These are phyloP conservation scores for Sepiola atlantica DNA, from an alignment of 2,888 invertebrate species.

Conservation along the genomic window DNA sequence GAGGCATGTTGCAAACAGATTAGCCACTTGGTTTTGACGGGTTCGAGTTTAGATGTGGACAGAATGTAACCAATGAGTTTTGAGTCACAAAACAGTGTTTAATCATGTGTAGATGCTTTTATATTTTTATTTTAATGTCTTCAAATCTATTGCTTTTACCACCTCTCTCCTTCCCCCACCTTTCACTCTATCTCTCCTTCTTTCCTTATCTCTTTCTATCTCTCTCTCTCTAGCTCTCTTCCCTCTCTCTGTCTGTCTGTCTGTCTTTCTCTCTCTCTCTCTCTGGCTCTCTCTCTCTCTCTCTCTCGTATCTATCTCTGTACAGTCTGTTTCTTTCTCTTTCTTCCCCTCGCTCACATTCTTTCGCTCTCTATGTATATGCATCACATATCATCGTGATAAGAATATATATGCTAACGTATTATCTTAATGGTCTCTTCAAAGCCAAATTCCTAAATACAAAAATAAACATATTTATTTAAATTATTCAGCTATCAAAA, in stretches of 20 bases:
- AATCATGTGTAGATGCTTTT: neutral
- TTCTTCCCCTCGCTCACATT: neutral
- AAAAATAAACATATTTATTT: too few relatives aligned
- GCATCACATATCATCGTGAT: neutral
- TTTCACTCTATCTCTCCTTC: neutral
- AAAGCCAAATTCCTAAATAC: too few relatives aligned
- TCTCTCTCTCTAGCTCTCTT: neutral
- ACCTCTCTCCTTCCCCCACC: neutral
- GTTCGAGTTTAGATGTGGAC: neutral
- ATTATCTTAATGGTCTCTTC: neutral
- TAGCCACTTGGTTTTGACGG: too few relatives aligned
- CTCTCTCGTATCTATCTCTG: neutral
- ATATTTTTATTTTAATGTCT: neutral
- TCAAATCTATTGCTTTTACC: neutral
- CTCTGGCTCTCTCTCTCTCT: too few relatives aligned
- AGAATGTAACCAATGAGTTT: too few relatives aligned
- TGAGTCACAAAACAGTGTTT: neutral
- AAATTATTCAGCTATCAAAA: too few relatives aligned
- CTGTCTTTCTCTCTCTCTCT: neutral
- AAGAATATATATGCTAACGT: neutral
- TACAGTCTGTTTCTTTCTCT: neutral
- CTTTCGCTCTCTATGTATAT: neutral
- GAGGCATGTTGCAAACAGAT: neutral
- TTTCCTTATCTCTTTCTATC: neutral
- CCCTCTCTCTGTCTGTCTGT: neutral